phyloP scores from a whole-genome alignment of 2,888 invertebrate genomes.

The Kryphioiulus occultus region DNA sequence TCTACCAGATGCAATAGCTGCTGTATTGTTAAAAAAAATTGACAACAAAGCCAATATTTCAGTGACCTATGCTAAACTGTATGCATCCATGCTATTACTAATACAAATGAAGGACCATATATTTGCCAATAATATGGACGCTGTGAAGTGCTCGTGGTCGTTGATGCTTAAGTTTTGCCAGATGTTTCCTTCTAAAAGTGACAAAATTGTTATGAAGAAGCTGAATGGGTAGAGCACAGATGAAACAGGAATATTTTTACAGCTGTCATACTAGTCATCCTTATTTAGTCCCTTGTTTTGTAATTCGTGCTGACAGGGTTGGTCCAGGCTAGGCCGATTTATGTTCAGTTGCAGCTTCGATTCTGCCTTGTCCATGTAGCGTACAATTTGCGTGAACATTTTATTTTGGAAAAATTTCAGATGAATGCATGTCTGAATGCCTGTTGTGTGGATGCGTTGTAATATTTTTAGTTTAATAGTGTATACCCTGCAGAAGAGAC shows the following conservation, averaged over 20 bases:
- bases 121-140: neutral
- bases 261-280: constrained; percentile 20
- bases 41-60: too few species aligned
- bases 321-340: neutral
- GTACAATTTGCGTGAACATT: neutral
- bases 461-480: neutral
- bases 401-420: neutral
- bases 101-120: neutral
- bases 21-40: too few species aligned
- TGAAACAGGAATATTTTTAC: constrained; percentile 22
- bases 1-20: too few species aligned
- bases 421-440: constrained; percentile 4
- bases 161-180: neutral
- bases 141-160: neutral
- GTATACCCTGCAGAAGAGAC: neutral
- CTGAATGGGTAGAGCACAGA: neutral
- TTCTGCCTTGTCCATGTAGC: constrained; percentile 14
- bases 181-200: neutral
- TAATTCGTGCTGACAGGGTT: neutral
- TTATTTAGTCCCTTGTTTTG: constrained; percentile 14
- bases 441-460: neutral
- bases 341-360: constrained; percentile 1
- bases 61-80: too few species aligned
- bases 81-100: too few species aligned
- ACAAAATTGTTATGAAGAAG: neutral